A percentile compares a stretch with the other conserved stretches of the same genome.
phyloP scores from a whole-genome alignment of 2,113 vertebrate species.

The Quiscalus mexicanus region DNA sequence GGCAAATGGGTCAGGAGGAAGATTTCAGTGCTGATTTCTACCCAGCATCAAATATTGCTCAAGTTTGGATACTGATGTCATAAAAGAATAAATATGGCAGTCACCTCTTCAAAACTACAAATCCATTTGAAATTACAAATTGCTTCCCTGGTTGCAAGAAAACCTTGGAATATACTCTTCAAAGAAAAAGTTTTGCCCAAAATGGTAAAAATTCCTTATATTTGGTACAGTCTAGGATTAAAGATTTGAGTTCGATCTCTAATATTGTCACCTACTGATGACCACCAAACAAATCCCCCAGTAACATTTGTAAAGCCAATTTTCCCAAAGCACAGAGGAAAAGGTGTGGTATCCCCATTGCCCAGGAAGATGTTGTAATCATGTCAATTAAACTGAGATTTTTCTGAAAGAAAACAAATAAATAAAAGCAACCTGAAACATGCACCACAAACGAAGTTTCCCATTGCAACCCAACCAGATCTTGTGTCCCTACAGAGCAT shows the following conservation, averaged over 20 bases:
- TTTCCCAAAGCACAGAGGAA: background rate
- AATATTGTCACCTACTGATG: background rate
- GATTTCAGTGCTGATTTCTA: background rate
- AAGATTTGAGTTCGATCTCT: background rate
- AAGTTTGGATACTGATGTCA: background rate
- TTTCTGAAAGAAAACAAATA: background rate
- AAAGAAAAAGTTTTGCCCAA: background rate
- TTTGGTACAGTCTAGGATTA: background rate
- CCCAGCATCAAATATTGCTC: background rate
- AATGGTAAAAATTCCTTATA: background rate
- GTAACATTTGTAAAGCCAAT: background rate
- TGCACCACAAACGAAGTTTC: background rate
- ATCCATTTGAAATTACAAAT: background rate
- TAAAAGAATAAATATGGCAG: background rate
- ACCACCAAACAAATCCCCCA: background rate
- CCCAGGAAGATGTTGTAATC: background rate
- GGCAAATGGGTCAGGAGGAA: constrained; percentile 27
- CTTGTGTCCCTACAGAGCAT: background rate
- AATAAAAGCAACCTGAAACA: background rate
- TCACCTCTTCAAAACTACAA: background rate
- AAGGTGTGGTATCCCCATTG: background rate
- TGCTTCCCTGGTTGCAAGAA: background rate
- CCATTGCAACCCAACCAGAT: background rate
- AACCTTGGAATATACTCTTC: background rate
- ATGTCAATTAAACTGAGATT: background rate